Conservation (phyloP, 2,113 vertebrate species). For the Lagopus muta region DNA sequence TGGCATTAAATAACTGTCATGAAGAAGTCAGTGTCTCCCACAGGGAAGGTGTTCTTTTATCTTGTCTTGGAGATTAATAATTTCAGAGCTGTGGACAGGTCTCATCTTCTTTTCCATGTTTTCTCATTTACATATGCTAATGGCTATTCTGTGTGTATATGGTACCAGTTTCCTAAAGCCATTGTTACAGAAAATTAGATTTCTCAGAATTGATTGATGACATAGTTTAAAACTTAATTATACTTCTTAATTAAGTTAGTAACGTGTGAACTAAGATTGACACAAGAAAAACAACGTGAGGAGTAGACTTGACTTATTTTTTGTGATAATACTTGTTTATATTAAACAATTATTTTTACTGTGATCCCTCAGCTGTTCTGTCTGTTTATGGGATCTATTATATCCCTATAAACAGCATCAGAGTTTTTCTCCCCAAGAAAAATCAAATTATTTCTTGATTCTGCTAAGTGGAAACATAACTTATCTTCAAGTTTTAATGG, state of each 20-base stretch:
- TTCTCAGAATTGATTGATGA: constrained; percentile 53
- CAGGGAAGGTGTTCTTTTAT: constrained; percentile 38
- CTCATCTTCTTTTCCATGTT: constrained; percentile 62
- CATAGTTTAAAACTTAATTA: constrained; percentile 48
- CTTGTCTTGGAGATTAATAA: constrained; percentile 59
- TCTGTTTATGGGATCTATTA: not conserved
- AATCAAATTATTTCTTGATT: not conserved
- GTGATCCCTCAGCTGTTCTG: no score
- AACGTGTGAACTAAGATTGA: constrained; percentile 27
- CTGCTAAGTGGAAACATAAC: not conserved
- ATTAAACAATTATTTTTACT: no score
- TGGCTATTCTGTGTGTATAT: constrained; percentile 26
- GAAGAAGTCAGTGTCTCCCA: constrained; percentile 50
- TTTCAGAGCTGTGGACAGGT: constrained; percentile 48
- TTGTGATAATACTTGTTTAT: no score
- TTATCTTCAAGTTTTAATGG: not conserved
- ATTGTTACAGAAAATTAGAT: constrained; percentile 61
- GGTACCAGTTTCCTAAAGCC: constrained; percentile 32
- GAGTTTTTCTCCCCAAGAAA: not conserved
- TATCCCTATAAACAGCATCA: not conserved
- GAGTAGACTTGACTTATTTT: not conserved
- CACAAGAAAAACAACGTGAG: not conserved
- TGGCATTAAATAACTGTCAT: constrained; percentile 50
- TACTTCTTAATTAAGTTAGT: not conserved
- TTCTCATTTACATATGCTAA: constrained; percentile 65